These are phyloP conservation scores for Coptodon rendalli DNA, from an alignment of 2,113 vertebrate genomes.

Conservation along the genomic window DNA sequence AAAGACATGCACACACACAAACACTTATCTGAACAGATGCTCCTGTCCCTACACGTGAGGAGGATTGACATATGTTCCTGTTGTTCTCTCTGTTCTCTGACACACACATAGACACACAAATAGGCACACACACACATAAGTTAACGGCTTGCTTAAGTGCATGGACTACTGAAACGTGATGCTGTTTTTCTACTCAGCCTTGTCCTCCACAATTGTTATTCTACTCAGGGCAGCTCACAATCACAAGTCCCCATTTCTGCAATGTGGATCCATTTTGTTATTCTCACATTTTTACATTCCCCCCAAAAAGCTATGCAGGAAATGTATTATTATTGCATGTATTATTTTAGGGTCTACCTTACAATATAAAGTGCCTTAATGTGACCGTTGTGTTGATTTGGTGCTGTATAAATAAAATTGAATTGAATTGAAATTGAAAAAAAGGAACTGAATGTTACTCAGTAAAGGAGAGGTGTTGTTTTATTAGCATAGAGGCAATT, in stretches of 20 bases:
- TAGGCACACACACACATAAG: background rate
- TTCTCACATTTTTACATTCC: background rate
- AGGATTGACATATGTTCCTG: conserved; percentile 1
- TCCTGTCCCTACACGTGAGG: conserved; percentile 2
- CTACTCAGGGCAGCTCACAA: background rate
- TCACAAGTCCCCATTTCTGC: background rate
- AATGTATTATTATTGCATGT: background rate
- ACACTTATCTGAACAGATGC: background rate
- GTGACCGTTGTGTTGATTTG: background rate
- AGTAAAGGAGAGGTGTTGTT: background rate
- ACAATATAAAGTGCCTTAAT: background rate
- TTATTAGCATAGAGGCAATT: background rate
- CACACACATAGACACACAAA: background rate
- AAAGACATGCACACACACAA: background rate
- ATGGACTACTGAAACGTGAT: background rate
- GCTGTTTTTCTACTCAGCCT: background rate
- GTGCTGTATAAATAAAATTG: background rate
- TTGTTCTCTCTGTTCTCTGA: background rate
- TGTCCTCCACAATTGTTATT: background rate
- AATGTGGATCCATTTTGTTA: background rate
- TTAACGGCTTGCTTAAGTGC: background rate
- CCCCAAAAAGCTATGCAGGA: background rate
- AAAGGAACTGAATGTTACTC: background rate
- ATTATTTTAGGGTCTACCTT: background rate
- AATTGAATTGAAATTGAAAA: background rate